Conservation (phyloP, 1,140 invertebrate species). For the Holcopasites calliopsidis region DNA sequence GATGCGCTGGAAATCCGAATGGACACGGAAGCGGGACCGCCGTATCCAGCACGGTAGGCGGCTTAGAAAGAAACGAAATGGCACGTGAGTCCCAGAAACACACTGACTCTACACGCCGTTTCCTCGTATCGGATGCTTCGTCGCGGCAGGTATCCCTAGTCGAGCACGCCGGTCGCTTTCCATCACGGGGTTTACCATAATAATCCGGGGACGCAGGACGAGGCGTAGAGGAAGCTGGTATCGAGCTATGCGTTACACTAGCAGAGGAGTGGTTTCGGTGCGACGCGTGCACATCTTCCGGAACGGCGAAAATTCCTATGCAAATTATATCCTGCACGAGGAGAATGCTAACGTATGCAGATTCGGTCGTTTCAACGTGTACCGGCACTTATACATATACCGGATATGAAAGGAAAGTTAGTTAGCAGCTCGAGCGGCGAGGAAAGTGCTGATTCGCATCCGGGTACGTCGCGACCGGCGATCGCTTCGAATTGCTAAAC, state of each 20-base stretch:
- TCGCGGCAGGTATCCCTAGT: slow-evolving; percentile 35
- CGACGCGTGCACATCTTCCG: neutral
- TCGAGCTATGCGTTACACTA: neutral
- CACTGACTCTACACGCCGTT: slow-evolving; percentile 66
- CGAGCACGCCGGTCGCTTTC: slow-evolving; percentile 41
- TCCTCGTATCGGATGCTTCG: slow-evolving; percentile 61
- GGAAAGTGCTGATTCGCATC: slow-evolving; percentile 39
- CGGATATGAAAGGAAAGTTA: slow-evolving; percentile 33
- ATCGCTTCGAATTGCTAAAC: slow-evolving; percentile 43
- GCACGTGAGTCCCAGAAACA: slow-evolving; percentile 72
- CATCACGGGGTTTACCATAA: no score
- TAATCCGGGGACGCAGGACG: no score
- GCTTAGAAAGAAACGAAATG: slow-evolving; percentile 60
- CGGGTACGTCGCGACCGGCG: slow-evolving; percentile 51
- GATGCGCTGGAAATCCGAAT: neutral
- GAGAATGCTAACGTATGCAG: slow-evolving; percentile 34
- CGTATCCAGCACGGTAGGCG: no score
- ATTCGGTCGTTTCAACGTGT: neutral
- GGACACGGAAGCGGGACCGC: no score
- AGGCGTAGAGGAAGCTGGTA: neutral
- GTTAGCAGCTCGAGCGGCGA: slow-evolving; percentile 9
- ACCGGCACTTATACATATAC: slow-evolving; percentile 19
- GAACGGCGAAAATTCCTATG: slow-evolving; percentile 28
- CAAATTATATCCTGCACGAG: slow-evolving; percentile 23
- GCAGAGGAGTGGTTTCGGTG: neutral